Evolutionary conservation across 1,140 invertebrate species (phyloP).

Genomic region (Zaprionus davidi): DNA sequence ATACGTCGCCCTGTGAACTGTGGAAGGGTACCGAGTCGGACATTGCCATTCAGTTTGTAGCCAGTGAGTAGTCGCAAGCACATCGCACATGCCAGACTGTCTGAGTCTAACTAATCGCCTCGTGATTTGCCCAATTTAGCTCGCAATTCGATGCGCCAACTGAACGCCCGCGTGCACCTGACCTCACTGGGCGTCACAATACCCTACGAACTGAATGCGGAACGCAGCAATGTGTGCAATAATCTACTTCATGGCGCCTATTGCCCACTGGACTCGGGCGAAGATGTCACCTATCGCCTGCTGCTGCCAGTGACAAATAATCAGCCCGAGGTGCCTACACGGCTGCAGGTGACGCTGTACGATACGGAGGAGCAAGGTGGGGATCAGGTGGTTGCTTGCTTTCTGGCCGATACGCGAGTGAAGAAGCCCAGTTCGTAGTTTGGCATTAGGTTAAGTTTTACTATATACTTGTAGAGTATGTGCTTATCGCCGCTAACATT

Average conservation of each 20-base stretch:
- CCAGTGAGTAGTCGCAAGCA: slow-evolving; percentile 54
- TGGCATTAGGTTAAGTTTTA: slow-evolving; percentile 10
- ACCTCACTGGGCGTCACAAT: slow-evolving; percentile 70
- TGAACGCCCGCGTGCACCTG: slow-evolving; percentile 57
- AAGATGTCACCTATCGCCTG: slow-evolving; percentile 76
- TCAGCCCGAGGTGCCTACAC: slow-evolving; percentile 68
- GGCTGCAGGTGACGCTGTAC: slow-evolving; percentile 59
- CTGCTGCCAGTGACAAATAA: slow-evolving; percentile 48
- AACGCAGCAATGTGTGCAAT: slow-evolving; percentile 60
- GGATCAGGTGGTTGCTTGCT: slow-evolving; percentile 59
- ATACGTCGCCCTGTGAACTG: slow-evolving; percentile 63
- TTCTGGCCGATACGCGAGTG: slow-evolving; percentile 64
- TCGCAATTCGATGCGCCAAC: slow-evolving; percentile 52
- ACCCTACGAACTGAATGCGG: slow-evolving; percentile 58
- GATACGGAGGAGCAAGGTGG: slow-evolving; percentile 36
- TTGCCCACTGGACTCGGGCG: slow-evolving; percentile 70
- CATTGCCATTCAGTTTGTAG: slow-evolving; percentile 76
- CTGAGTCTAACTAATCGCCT: neutral
- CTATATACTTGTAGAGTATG: neutral
- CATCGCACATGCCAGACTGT: neutral
- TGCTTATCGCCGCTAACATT: slow-evolving; percentile 50
- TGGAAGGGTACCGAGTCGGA: slow-evolving; percentile 55
- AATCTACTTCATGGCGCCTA: slow-evolving; percentile 73
- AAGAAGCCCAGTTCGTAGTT: slow-evolving; percentile 45
- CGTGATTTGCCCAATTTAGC: slow-evolving; percentile 21